Evolutionary conservation across 64 coral and sea anemone species (phyloP).

Genomic region (Trachythela sp.): DNA sequence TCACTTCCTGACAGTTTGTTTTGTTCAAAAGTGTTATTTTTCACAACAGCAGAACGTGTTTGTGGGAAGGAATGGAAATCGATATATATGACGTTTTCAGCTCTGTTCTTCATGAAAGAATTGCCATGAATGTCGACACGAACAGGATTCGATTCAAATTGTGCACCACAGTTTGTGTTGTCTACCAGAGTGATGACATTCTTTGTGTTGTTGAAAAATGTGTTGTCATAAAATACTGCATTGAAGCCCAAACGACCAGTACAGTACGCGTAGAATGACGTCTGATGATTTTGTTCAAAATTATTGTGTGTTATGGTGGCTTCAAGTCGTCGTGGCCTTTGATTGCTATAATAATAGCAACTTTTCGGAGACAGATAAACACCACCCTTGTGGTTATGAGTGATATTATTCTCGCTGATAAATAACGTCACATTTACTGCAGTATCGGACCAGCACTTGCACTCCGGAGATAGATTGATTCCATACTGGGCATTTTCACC

Average conservation of each 20-base stretch:
- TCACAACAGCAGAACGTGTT: conserved; percentile 10
- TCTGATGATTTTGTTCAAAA: conserved; percentile 40
- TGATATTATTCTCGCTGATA: conserved; percentile 46
- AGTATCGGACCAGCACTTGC: conserved; percentile 27
- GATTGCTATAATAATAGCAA: not conserved
- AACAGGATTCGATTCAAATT: conserved; percentile 30
- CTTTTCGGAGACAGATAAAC: conserved; percentile 32
- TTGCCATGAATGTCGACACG: conserved; percentile 37
- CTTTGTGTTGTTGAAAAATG: conserved; percentile 56
- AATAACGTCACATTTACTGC: conserved; percentile 45
- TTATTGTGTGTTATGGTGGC: conserved; percentile 35
- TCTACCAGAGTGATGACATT: conserved; percentile 49
- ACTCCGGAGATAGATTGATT: conserved; percentile 41
- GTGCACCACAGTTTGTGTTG: conserved; percentile 23
- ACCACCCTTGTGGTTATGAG: conserved; percentile 47
- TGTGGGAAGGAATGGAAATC: conserved; percentile 47
- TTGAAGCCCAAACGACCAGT: conserved; percentile 35
- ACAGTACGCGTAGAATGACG: conserved; percentile 47
- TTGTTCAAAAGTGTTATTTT: conserved; percentile 47
- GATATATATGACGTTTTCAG: conserved; percentile 42
- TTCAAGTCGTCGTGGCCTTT: conserved; percentile 21
- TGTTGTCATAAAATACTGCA: conserved; percentile 45
- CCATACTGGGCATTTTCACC: conserved; percentile 49
- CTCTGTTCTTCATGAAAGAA: conserved; percentile 45
- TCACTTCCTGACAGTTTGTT: conserved; percentile 3